Evolutionary conservation across 2,797 vertebrate genomes (phyloP).

Genomic region (Melanogrammus aeglefinus): DNA sequence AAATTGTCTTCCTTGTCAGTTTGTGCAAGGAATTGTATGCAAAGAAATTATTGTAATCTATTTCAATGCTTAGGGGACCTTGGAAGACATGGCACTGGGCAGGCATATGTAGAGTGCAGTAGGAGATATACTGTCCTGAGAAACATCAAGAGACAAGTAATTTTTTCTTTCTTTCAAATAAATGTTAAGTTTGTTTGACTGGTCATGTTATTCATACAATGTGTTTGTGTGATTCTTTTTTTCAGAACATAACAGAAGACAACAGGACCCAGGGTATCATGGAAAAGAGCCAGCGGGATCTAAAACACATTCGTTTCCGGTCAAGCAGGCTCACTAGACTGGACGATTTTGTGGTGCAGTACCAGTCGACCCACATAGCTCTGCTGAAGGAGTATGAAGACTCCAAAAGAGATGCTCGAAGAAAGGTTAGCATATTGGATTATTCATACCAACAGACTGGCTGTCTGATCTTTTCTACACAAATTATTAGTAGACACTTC

Average conservation of each 20-base stretch:
- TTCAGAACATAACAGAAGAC: constrained; percentile 19
- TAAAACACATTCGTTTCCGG: constrained; percentile 20
- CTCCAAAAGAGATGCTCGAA: not conserved
- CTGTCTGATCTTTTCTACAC: too few species aligned
- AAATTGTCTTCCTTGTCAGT: too few species aligned
- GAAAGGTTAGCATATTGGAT: constrained; percentile 9
- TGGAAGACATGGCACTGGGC: constrained; percentile 9
- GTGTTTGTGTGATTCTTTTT: not conserved
- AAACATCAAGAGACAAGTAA: too few species aligned
- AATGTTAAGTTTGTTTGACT: too few species aligned
- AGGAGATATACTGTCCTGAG: not conserved
- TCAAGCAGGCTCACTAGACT: constrained; percentile 1
- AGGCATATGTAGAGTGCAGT: not conserved
- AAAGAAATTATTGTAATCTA: not conserved
- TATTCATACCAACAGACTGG: not conserved
- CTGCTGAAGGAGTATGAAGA: constrained; percentile 17
- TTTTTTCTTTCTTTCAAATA: too few species aligned
- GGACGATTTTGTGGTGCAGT: constrained; percentile 10
- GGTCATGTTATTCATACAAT: not conserved
- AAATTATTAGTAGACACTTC: too few species aligned
- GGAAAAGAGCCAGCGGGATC: constrained; percentile 32
- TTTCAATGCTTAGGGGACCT: not conserved
- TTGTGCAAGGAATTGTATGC: not conserved
- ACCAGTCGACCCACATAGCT: not conserved
- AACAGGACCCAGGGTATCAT: constrained; percentile 20